Percentiles rank a stretch among this genome's conserved stretches.
These are phyloP conservation scores for Oxystoma pomonae DNA, from an alignment of 2,888 invertebrate species.

Conservation along the genomic window DNA sequence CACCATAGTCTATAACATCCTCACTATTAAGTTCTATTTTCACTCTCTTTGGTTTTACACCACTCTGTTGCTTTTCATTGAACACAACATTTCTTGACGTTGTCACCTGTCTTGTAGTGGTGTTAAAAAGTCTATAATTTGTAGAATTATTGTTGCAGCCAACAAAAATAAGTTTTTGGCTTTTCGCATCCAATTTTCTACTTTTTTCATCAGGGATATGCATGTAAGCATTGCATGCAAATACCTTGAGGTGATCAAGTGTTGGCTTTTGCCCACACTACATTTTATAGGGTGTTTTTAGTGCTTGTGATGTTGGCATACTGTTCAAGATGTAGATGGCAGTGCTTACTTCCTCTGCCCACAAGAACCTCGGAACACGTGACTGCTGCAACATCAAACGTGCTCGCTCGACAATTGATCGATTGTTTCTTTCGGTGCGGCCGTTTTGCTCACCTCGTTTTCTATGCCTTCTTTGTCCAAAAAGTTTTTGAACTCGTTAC, in stretches of 20 bases:
- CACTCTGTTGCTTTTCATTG: too few species aligned
- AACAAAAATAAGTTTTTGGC: too few species aligned
- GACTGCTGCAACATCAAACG: conserved; percentile 29
- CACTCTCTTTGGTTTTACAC: too few species aligned
- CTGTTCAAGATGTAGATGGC: too few species aligned
- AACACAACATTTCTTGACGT: too few species aligned
- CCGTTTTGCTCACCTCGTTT: conserved; percentile 18
- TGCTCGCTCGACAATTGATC: too few species aligned
- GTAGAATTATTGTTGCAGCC: too few species aligned
- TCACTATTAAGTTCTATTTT: too few species aligned
- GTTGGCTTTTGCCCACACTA: conserved; percentile 2
- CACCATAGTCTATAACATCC: too few species aligned
- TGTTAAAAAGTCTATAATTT: conserved; percentile 16
- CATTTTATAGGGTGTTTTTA: conserved; percentile 31
- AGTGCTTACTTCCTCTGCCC: conserved; percentile 40
- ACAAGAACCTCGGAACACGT: conserved; percentile 31
- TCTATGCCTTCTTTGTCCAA: conserved; percentile 13
- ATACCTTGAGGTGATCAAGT: conserved; percentile 22
- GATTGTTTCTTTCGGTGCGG: conserved; percentile 11
- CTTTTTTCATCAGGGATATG: too few species aligned
- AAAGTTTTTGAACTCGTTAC: conserved; percentile 8
- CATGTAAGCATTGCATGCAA: conserved; percentile 25
- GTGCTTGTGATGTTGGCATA: too few species aligned
- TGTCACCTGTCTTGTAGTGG: conserved; percentile 22
- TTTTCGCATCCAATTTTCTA: too few species aligned